Conservation (phyloP, 2,888 invertebrate species). For the Odontocolon sp. region DNA sequence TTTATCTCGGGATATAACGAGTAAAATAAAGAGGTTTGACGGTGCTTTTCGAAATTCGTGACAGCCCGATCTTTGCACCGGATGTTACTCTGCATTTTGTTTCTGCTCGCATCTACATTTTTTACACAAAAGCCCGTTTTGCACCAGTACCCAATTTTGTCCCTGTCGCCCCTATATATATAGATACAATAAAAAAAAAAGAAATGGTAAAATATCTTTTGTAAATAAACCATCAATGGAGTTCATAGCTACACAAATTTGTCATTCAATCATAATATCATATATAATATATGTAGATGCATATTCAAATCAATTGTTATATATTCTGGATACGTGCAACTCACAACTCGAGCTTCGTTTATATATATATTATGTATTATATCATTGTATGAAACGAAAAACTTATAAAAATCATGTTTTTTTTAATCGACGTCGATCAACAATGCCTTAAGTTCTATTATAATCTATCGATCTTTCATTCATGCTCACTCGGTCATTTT, state of each 20-base stretch:
- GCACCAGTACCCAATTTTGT: no score
- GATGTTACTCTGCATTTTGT: no score
- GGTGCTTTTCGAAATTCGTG: no score
- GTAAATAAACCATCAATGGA: not conserved
- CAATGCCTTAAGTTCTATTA: conserved; percentile 41
- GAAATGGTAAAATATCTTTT: not conserved
- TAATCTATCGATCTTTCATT: conserved; percentile 34
- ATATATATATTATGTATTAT: conserved; percentile 20
- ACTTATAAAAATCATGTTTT: conserved; percentile 11
- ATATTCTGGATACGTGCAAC: not conserved
- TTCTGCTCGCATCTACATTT: no score
- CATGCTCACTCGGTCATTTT: conserved; percentile 25
- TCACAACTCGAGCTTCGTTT: conserved; percentile 9
- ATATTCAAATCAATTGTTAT: conserved; percentile 1
- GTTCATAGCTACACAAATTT: conserved; percentile 1
- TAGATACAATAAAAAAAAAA: not conserved
- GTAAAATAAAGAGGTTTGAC: no score
- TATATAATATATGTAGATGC: conserved; percentile 28
- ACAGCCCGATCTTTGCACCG: no score
- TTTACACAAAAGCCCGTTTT: no score
- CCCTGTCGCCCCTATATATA: not conserved
- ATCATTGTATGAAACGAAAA: conserved; percentile 34
- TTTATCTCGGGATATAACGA: no score
- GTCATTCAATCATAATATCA: conserved; percentile 15
- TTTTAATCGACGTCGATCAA: conserved; percentile 59